Percentiles rank a stretch among this genome's conserved stretches.
Evolutionary conservation across 2,797 vertebrate species (phyloP).

Genomic region (Chaetodon trifasciatus): DNA sequence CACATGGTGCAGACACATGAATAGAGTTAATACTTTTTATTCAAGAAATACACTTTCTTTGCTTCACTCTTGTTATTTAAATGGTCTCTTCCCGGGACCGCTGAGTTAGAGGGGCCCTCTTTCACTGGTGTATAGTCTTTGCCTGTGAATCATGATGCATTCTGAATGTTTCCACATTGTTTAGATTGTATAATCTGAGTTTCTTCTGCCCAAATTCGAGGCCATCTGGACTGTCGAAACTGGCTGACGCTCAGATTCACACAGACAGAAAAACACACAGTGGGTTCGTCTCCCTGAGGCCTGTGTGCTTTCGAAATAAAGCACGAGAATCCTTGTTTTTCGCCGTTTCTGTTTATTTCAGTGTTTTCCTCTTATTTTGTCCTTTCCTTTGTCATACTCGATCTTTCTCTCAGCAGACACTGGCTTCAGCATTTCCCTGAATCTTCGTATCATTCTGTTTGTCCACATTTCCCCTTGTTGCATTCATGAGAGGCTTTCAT

Average conservation of each 20-base stretch:
- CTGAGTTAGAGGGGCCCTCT: background rate
- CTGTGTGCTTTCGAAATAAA: slow-evolving; percentile 15
- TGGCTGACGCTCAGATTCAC: slow-evolving; percentile 14
- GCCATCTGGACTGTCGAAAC: slow-evolving; percentile 39
- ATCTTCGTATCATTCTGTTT: background rate
- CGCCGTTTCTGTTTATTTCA: slow-evolving; percentile 3
- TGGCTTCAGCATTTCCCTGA: background rate
- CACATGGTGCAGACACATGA: background rate
- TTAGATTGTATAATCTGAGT: slow-evolving; percentile 29
- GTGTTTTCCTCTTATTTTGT: background rate
- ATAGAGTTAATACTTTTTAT: background rate
- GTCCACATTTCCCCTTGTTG: background rate
- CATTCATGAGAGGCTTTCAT: slow-evolving; percentile 18
- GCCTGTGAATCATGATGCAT: background rate
- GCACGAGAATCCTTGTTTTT: background rate
- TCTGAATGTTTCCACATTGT: slow-evolving; percentile 27
- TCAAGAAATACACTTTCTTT: background rate
- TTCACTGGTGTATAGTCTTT: background rate
- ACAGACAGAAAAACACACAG: slow-evolving; percentile 23
- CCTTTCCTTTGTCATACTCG: slow-evolving; percentile 16
- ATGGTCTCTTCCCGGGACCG: background rate
- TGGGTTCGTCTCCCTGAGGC: slow-evolving; percentile 18
- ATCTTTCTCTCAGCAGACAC: background rate
- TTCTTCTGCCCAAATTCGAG: slow-evolving; percentile 2
- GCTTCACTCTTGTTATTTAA: background rate